Evolutionary conservation across 2,888 invertebrate genomes (phyloP).

Genomic region (Octonoba sinensis): DNA sequence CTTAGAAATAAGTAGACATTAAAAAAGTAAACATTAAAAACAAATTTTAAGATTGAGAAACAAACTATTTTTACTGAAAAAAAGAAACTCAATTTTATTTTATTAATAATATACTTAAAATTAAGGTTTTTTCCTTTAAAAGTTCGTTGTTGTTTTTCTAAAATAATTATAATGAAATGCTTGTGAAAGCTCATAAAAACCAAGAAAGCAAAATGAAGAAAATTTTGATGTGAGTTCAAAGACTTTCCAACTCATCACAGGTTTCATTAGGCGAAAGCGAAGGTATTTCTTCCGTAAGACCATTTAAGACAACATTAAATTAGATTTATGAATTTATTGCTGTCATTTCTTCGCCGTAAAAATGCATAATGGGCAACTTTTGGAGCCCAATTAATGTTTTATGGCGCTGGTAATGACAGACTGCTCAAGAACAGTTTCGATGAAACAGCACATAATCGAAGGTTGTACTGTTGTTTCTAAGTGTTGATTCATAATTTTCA

Average conservation of each 20-base stretch:
- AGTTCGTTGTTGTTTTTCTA: too few species aligned
- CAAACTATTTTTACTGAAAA: too few species aligned
- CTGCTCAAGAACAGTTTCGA: constrained; percentile 16
- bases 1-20: too few species aligned
- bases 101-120: too few species aligned
- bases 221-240: neutral
- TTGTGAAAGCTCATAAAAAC: neutral
- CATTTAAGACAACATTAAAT: constrained; percentile 23
- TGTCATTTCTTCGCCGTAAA: constrained; percentile 14
- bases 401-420: constrained; percentile 20
- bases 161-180: too few species aligned
- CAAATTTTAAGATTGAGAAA: too few species aligned
- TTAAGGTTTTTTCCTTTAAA: too few species aligned
- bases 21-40: too few species aligned
- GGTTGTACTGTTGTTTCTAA: too few species aligned
- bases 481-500: too few species aligned
- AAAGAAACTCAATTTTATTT: too few species aligned
- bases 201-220: constrained; percentile 1
- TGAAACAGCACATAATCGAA: too few species aligned
- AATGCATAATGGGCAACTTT: constrained; percentile 4
- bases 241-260: neutral
- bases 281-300: neutral
- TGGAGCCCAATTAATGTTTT: constrained; percentile 33
- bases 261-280: neutral
- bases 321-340: constrained; percentile 30